These are phyloP conservation scores for Drosophila mojavensis DNA, from an alignment of 1,140 invertebrate species.

Conservation along the genomic window DNA sequence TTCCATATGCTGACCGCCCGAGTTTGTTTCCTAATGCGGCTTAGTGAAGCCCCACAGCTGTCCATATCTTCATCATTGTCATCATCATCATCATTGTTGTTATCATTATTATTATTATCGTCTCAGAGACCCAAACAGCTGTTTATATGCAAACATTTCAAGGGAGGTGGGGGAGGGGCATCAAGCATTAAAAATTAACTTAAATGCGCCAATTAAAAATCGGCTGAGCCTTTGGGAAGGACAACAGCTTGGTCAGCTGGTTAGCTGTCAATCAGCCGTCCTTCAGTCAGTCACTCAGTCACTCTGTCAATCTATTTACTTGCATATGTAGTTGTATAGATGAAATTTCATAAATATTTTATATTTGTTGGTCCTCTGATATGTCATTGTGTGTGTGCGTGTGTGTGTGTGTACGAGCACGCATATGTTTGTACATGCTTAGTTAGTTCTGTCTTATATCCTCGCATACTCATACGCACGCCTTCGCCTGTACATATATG, in stretches of 20 bases:
- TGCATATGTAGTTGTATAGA: conserved; percentile 30
- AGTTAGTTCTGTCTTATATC: conserved; percentile 12
- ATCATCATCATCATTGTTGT: not conserved
- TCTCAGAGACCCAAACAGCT: conserved; percentile 8
- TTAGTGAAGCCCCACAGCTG: conserved; percentile 39
- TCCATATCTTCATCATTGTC: not conserved
- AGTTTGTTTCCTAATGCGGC: not conserved
- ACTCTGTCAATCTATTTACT: conserved; percentile 40
- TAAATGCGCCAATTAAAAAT: conserved; percentile 45
- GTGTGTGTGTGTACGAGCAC: not conserved
- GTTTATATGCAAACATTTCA: conserved; percentile 13
- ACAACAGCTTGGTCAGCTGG: conserved; percentile 17
- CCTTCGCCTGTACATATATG: not conserved
- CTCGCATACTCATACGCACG: not conserved
- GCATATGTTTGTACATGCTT: conserved; percentile 13
- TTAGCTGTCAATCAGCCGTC: conserved; percentile 31
- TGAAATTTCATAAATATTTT: conserved; percentile 40
- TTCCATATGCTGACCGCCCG: not conserved
- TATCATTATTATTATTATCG: not conserved
- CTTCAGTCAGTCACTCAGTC: conserved; percentile 24
- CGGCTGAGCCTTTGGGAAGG: conserved; percentile 20
- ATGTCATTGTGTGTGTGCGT: not conserved
- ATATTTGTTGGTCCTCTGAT: conserved; percentile 22
- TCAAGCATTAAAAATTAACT: conserved; percentile 41
- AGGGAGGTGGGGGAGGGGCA: not conserved